Percentiles rank a stretch among this genome's conserved stretches.
These are phyloP conservation scores for Ptychodera flava DNA, from an alignment of 35 echinoderm and acorn worm species.

Conservation along the genomic window DNA sequence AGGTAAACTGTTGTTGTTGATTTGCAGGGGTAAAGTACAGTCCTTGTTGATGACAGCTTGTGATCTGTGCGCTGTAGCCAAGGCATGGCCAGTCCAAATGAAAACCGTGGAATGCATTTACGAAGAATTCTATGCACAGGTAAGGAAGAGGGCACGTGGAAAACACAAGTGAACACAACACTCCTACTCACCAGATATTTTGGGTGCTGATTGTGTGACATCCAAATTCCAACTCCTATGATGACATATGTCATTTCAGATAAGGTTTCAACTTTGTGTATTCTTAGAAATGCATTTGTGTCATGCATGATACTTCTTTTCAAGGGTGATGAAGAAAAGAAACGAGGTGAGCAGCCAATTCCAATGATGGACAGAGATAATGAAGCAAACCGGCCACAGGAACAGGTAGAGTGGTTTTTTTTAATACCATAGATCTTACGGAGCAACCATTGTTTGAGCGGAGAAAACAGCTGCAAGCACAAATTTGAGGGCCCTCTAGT, in stretches of 20 bases:
- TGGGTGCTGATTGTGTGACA: too few species aligned
- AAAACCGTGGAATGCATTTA: conserved; percentile 69
- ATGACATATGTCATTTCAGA: too few species aligned
- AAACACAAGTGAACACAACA: not conserved
- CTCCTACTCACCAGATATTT: not conserved
- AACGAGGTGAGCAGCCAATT: conserved; percentile 47
- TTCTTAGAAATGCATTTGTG: too few species aligned
- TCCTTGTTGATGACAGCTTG: conserved; percentile 84
- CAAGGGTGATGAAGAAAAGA: conserved; percentile 89
- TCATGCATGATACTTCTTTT: too few species aligned
- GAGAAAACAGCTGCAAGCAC: too few species aligned
- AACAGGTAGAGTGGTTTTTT: conserved; percentile 93
- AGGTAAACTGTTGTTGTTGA: too few species aligned
- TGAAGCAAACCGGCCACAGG: conserved; percentile 36
- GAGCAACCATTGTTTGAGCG: too few species aligned
- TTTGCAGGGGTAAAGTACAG: conserved; percentile 2
- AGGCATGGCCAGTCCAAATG: conserved; percentile 61
- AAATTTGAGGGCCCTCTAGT: too few species aligned
- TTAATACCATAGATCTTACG: too few species aligned
- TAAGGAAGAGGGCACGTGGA: conserved; percentile 10
- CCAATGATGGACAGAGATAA: conserved; percentile 92
- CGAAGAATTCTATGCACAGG: conserved; percentile 86
- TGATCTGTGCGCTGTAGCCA: conserved; percentile 63
- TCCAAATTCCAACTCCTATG: too few species aligned
- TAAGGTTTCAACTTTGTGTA: too few species aligned